phyloP scores from a whole-genome alignment of 2,113 vertebrate genomes.

The Mustela lutreola region DNA sequence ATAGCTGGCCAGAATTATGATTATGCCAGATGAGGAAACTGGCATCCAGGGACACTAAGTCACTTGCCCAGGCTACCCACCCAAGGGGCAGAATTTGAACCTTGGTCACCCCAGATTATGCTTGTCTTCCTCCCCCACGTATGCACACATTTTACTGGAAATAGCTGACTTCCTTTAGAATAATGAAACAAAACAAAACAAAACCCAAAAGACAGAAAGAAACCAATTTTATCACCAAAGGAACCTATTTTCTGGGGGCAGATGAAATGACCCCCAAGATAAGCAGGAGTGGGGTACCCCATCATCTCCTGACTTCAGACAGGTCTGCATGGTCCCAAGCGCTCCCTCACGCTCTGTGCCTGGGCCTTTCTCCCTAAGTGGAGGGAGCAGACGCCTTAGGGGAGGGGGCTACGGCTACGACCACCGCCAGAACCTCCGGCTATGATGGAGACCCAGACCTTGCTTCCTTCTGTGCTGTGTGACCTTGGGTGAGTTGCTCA shows the following conservation, averaged over 20 bases:
- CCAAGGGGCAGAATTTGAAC: not conserved
- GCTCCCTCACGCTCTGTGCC: not conserved
- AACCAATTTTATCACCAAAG: not conserved
- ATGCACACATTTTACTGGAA: not conserved
- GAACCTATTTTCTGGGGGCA: not conserved
- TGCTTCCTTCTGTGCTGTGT: not conserved
- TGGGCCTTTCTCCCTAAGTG: not conserved
- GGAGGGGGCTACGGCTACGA: not conserved
- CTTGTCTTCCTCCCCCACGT: not conserved
- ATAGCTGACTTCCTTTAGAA: slow-evolving; percentile 1
- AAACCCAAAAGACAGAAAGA: not conserved
- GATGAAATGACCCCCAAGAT: not conserved
- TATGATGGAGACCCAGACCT: not conserved
- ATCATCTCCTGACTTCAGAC: rapidly evolving
- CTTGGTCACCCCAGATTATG: rapidly evolving
- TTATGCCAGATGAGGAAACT: not conserved
- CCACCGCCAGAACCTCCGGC: not conserved
- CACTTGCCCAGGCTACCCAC: not conserved
- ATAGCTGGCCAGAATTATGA: not conserved
- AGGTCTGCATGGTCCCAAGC: not conserved
- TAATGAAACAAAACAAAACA: not conserved
- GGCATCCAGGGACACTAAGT: not conserved
- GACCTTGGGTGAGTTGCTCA: not conserved
- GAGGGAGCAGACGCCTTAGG: not conserved
- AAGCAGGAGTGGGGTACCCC: not conserved